phyloP scores from a whole-genome alignment of 2,113 vertebrate genomes.

The Solenodon paradoxus region DNA sequence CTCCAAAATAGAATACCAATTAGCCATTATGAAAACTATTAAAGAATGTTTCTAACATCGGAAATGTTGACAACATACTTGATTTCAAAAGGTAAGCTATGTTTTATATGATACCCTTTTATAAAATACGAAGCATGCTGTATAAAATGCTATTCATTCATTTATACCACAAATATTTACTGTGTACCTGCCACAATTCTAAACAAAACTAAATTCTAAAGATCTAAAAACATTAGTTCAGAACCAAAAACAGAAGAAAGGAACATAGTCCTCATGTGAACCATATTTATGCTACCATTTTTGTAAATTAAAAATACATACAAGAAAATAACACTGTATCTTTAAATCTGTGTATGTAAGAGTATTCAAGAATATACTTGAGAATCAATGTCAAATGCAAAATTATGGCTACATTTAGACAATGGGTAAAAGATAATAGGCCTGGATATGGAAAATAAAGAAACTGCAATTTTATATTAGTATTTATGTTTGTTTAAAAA shows the following conservation, averaged over 20 bases:
- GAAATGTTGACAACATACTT: not conserved
- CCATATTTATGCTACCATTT: not conserved
- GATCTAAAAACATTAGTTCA: not conserved
- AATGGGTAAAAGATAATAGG: not conserved
- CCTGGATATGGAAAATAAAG: not conserved
- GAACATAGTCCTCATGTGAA: not conserved
- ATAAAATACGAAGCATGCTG: not conserved
- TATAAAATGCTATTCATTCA: not conserved
- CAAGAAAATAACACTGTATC: not conserved
- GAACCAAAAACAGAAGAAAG: not conserved
- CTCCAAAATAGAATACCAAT: not conserved
- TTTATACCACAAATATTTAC: slow-evolving; percentile 4
- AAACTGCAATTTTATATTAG: not conserved
- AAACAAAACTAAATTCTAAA: too few relatives aligned
- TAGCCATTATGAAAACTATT: not conserved
- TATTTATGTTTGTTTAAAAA: not conserved
- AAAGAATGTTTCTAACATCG: not conserved
- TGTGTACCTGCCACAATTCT: not conserved
- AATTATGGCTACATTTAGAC: not conserved
- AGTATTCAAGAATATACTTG: not conserved
- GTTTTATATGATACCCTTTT: not conserved
- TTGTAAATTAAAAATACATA: not conserved
- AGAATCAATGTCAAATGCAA: not conserved
- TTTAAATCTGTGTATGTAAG: not conserved
- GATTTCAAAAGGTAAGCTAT: not conserved